Base-by-base conservation (phyloP, 2,113 vertebrate species). In the Micromys minutus region DNA sequence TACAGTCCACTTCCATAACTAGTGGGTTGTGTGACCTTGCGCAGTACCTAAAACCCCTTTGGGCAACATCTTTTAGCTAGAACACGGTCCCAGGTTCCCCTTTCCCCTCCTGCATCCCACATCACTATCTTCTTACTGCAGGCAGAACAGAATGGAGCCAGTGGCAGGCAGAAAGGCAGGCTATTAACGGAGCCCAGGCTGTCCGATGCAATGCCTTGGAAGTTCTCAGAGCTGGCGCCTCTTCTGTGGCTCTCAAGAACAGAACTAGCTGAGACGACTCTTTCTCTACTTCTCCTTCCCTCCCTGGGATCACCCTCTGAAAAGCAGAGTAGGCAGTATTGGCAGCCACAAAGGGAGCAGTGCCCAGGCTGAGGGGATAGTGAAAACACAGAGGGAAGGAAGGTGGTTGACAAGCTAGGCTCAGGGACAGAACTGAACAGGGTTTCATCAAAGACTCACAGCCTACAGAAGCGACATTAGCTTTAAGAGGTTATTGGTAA, bases 141-240 rank as follows among this genome's bases (percentile, higher is more conserved):
- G 87, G 42, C 67, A 55, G 92, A 31, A 19, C 65, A 55, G 21
- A 34, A 26, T 74, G 77, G 55, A 59, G 63, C 61, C 50, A 45
- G 36, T 75, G 47, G 74, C 1, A 39, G 61, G 31, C 74, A 21
- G 76, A 47, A 77, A 76, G n/a, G 7, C 57, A 89, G 50, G 31
- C 34, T 96, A 55, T 89, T 93, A 88, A 90, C 74, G 83, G 72
- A 57, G 52, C 7, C 87, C 31, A 67, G 74, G 79, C n/a, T 75
- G 63, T 72, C 36, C 59, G 24, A 74, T 57, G 87, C 94, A 69
- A 63, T 3, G 17, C n/a, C 77, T 29, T 34, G 61, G 85, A 63
- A 91, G n/a, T 63, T 16, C 39, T 39, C 26, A 45, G 72, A 79
- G 67, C 65, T 88, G 88, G 71, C 26, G 19, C 90, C 90, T 81